Percentiles rank a stretch among this genome's conserved stretches.
These are phyloP conservation scores for Zaprionus gabonicus DNA, from an alignment of 1,140 invertebrate species.

Conservation along the genomic window DNA sequence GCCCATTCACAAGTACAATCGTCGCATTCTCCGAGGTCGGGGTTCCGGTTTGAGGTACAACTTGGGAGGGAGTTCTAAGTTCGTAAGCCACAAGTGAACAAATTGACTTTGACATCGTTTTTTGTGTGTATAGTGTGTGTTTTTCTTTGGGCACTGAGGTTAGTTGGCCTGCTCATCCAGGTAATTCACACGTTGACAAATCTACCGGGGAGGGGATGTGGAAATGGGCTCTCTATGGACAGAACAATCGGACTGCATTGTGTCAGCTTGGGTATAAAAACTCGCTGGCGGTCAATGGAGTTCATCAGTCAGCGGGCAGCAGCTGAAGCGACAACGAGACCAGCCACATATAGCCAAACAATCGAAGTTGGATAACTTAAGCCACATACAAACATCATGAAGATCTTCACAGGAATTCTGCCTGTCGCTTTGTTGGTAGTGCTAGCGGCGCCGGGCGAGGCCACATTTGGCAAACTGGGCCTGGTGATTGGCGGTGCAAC, in stretches of 20 bases:
- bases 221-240: background rate
- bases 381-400: slow-evolving; percentile 44
- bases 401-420: slow-evolving; percentile 40
- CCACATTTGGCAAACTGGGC: slow-evolving; percentile 73
- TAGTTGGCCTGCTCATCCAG: slow-evolving; percentile 48
- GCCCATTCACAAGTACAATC: slow-evolving; percentile 37
- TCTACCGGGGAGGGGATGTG: slow-evolving; percentile 8
- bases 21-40: slow-evolving; percentile 5
- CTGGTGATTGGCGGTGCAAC: slow-evolving; percentile 52
- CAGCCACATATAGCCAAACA: background rate
- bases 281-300: slow-evolving; percentile 49
- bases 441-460: slow-evolving; percentile 38
- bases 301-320: slow-evolving; percentile 60
- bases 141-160: slow-evolving; percentile 21
- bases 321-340: slow-evolving; percentile 20
- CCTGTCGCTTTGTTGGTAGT: slow-evolving; percentile 22
- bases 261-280: slow-evolving; percentile 56
- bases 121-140: slow-evolving; percentile 16
- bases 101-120: slow-evolving; percentile 71
- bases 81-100: slow-evolving; percentile 30
- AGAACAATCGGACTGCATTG: slow-evolving; percentile 66
- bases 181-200: slow-evolving; percentile 64
- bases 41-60: background rate
- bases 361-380: slow-evolving; percentile 23
- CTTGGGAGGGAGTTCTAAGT: slow-evolving; percentile 44